Evolutionary conservation across 2,113 vertebrate genomes (phyloP).

Genomic region (Malurus alboscapulatus): DNA sequence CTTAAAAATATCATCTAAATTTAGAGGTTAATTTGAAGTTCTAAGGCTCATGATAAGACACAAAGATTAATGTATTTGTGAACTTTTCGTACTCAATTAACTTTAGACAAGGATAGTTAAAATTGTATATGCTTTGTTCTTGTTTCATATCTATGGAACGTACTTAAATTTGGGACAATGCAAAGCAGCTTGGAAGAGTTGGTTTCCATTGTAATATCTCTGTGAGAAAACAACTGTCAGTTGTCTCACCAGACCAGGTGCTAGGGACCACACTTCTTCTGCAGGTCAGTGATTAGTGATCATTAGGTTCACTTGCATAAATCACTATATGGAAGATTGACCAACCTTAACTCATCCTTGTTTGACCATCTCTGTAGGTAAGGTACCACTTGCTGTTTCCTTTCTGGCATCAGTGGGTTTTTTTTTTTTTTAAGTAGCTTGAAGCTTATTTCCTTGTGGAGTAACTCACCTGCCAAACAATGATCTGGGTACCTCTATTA

Average conservation of each 20-base stretch:
- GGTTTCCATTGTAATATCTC: conserved; percentile 6
- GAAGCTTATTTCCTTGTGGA: not conserved
- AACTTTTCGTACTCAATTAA: not conserved
- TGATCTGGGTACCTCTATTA: not conserved
- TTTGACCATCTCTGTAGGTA: not conserved
- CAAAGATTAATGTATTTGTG: not conserved
- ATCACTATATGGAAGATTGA: not conserved
- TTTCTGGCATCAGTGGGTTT: not conserved
- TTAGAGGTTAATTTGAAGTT: not conserved
- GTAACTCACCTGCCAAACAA: not conserved
- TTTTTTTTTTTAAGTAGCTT: not conserved
- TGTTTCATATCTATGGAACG: not conserved
- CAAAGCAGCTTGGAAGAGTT: not conserved
- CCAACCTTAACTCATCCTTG: not conserved
- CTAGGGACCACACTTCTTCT: not conserved
- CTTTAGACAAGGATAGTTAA: not conserved
- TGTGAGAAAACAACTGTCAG: not conserved
- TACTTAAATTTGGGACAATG: not conserved
- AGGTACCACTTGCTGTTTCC: not conserved
- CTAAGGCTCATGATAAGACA: not conserved
- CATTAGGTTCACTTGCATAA: not conserved
- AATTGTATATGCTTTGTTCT: not conserved
- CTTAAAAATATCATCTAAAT: not conserved
- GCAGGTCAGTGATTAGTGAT: not conserved
- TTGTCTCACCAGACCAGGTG: not conserved